Evolutionary conservation across 2,888 invertebrate species (phyloP).

Genomic region (Hymenopus coronatus): DNA sequence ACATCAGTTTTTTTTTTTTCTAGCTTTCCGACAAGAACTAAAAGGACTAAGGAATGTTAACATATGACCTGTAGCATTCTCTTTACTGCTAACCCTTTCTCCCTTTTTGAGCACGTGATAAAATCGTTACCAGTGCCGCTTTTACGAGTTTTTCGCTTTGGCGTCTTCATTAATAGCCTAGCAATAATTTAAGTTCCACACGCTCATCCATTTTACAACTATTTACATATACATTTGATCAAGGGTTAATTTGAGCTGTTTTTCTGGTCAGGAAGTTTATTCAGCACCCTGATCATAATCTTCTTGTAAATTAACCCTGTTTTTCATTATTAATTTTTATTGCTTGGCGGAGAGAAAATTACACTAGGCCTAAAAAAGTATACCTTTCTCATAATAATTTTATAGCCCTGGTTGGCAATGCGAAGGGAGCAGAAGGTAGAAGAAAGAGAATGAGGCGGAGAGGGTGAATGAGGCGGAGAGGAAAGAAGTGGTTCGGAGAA

Average conservation of each 20-base stretch:
- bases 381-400: slow-evolving; percentile 2
- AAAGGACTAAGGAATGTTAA: too few relatives aligned
- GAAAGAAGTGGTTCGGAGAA: background rate
- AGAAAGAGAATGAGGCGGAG: background rate
- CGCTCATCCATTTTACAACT: background rate
- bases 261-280: background rate
- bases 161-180: background rate
- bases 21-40: too few relatives aligned
- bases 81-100: too few relatives aligned
- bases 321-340: slow-evolving; percentile 17
- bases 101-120: background rate
- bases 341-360: background rate
- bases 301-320: slow-evolving; percentile 6
- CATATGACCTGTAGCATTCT: too few relatives aligned
- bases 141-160: background rate
- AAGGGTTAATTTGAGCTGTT: background rate
- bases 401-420: background rate
- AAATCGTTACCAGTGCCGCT: background rate
- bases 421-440: background rate
- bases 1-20: too few relatives aligned
- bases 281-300: background rate
- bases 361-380: background rate
- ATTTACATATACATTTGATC: background rate
- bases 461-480: too few relatives aligned
- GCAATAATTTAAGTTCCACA: background rate